Evolutionary conservation across 2,888 invertebrate genomes (phyloP).

Genomic region (Encarsia formosa): DNA sequence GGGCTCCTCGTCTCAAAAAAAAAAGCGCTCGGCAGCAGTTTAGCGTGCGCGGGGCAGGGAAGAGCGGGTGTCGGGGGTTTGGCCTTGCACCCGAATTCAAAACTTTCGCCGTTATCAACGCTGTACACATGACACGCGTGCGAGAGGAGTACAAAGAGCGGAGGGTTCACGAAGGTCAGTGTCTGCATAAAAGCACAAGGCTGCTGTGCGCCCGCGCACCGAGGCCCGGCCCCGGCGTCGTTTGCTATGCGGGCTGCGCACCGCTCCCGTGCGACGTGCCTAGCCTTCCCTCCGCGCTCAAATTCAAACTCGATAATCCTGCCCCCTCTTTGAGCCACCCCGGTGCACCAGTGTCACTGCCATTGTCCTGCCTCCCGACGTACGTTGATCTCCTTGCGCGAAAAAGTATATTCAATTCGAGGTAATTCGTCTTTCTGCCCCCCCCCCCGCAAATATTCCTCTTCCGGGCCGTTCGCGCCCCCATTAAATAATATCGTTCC

Average conservation of each 20-base stretch:
- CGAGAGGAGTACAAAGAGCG: neutral
- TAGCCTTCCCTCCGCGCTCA: constrained; percentile 42
- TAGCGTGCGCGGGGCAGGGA: no score
- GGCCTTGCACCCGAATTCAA: constrained; percentile 50
- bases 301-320: constrained; percentile 49
- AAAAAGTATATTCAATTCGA: no score
- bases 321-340: constrained; percentile 37
- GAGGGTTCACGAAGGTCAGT: constrained; percentile 48
- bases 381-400: no score
- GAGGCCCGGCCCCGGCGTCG: constrained; percentile 29
- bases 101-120: constrained; percentile 44
- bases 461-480: no score
- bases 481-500: no score
- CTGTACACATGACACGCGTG: constrained; percentile 27
- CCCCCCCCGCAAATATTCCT: no score
- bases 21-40: no score
- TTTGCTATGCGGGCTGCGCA: constrained; percentile 51
- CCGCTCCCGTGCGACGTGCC: constrained; percentile 43
- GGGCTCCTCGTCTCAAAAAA: no score
- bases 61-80: constrained; percentile 29
- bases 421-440: no score
- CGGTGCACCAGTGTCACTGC: constrained; percentile 1
- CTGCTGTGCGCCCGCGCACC: constrained; percentile 37
- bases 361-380: no score
- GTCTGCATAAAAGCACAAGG: constrained; percentile 50